Conservation (phyloP, 1,140 invertebrate genomes). For the Subanguina moxae region DNA sequence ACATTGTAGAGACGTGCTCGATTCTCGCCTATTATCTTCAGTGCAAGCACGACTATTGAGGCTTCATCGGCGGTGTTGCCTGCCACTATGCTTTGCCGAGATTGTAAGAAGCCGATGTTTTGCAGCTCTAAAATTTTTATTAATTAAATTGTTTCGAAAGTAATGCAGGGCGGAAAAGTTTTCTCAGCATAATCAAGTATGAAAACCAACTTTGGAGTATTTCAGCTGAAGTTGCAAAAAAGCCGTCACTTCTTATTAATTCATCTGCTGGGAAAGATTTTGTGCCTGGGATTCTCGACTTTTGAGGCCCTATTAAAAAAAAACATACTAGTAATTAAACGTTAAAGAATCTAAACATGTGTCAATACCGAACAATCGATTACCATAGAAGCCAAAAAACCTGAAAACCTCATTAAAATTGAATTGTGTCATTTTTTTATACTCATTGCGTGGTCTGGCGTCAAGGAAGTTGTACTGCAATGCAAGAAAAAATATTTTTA, state of each 20-base stretch:
- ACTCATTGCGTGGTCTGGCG: slow-evolving; percentile 35
- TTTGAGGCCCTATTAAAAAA: slow-evolving; percentile 10
- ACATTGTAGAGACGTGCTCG: slow-evolving; percentile 37
- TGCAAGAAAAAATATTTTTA: neutral
- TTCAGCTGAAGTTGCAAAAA: slow-evolving; percentile 15
- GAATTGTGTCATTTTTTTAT: too few species aligned
- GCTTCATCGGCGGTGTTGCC: slow-evolving; percentile 43
- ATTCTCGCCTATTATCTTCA: slow-evolving; percentile 27
- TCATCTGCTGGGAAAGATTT: slow-evolving; percentile 41
- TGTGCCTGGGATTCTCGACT: slow-evolving; percentile 26
- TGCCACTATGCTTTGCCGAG: slow-evolving; percentile 38
- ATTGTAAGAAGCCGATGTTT: slow-evolving; percentile 31
- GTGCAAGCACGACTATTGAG: slow-evolving; percentile 36
- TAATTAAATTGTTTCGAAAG: neutral
- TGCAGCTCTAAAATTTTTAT: slow-evolving; percentile 26
- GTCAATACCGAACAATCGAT: neutral
- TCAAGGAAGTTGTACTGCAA: slow-evolving; percentile 40
- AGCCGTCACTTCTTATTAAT: slow-evolving; percentile 29
- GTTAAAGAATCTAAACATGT: slow-evolving; percentile 12
- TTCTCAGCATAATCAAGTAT: too few species aligned
- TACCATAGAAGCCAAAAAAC: slow-evolving; percentile 10
- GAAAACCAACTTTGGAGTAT: slow-evolving; percentile 24
- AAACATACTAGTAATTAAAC: neutral
- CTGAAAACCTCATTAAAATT: too few species aligned
- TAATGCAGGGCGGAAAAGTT: neutral